A percentile compares a stretch with the other conserved stretches of the same genome.
Conservation (phyloP, 2,113 vertebrate species). For the Myrmophylax atrothorax region DNA sequence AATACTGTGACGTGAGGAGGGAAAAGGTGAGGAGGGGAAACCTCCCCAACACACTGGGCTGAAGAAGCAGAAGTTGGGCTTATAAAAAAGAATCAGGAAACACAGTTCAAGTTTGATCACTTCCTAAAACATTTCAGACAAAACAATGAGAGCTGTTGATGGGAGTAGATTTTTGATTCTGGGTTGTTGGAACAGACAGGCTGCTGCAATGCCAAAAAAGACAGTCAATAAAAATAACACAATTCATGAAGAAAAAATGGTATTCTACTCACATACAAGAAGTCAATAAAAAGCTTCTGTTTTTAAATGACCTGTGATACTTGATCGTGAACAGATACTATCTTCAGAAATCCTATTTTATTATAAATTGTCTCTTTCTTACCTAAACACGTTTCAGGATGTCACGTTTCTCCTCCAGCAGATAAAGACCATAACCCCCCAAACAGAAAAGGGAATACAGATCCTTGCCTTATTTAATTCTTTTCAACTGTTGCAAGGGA, state of each 20-base stretch:
- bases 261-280: background rate
- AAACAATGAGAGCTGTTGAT: background rate
- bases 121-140: background rate
- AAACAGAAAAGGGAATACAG: background rate
- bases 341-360: background rate
- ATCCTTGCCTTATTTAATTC: background rate
- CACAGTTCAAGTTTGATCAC: background rate
- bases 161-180: background rate
- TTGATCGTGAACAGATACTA: background rate
- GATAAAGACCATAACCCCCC: background rate
- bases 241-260: background rate
- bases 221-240: background rate
- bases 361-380: background rate
- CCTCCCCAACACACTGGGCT: background rate
- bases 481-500: background rate
- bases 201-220: background rate
- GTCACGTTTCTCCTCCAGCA: background rate
- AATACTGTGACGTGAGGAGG: background rate
- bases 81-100: background rate
- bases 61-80: slow-evolving; percentile 10
- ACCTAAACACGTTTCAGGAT: background rate
- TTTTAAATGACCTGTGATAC: background rate
- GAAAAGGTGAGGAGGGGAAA: background rate
- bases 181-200: background rate
- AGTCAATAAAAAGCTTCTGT: background rate